phyloP scores from a whole-genome alignment of 1,140 invertebrate species.

The Drosophila seguyi region DNA sequence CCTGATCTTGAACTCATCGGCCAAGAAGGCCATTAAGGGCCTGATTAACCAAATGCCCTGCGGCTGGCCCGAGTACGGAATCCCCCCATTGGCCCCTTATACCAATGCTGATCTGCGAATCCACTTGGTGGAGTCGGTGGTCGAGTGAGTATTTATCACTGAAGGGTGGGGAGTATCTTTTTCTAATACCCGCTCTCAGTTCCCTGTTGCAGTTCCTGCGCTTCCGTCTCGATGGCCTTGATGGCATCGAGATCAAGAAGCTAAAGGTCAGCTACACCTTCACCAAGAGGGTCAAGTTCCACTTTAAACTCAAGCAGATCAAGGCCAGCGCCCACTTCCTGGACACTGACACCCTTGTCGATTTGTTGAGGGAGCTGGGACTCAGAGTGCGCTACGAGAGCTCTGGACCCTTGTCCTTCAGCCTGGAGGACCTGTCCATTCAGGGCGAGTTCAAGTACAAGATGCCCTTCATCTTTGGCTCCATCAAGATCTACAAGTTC shows the following conservation, averaged over 20 bases:
- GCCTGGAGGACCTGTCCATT: slow-evolving; percentile 66
- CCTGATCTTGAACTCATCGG: slow-evolving; percentile 73
- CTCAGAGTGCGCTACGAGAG: slow-evolving; percentile 74
- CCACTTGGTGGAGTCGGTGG: slow-evolving; percentile 63
- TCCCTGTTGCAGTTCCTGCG: slow-evolving; percentile 71
- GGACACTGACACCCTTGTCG: slow-evolving; percentile 68
- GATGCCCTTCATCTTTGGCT: slow-evolving; percentile 80
- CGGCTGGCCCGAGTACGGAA: slow-evolving; percentile 73
- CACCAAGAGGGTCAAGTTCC: slow-evolving; percentile 78
- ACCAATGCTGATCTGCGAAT: slow-evolving; percentile 77
- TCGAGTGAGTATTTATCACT: slow-evolving; percentile 68
- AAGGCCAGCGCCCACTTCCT: slow-evolving; percentile 64
- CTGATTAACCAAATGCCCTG: slow-evolving; percentile 71
- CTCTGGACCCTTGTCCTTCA: slow-evolving; percentile 64
- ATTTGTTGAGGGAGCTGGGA: slow-evolving; percentile 67
- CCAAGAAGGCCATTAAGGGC: slow-evolving; percentile 71
- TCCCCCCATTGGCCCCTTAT: slow-evolving; percentile 79
- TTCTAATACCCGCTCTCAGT: slow-evolving; percentile 12
- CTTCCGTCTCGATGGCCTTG: slow-evolving; percentile 80
- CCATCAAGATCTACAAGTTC: slow-evolving; percentile 82
- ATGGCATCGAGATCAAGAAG: slow-evolving; percentile 72
- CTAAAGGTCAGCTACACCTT: slow-evolving; percentile 80
- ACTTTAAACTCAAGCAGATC: slow-evolving; percentile 59
- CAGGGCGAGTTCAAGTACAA: slow-evolving; percentile 83
- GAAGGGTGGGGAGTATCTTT: not conserved